Evolutionary conservation across 2,113 vertebrate genomes (phyloP).

Genomic region (Tonatia bakeri): DNA sequence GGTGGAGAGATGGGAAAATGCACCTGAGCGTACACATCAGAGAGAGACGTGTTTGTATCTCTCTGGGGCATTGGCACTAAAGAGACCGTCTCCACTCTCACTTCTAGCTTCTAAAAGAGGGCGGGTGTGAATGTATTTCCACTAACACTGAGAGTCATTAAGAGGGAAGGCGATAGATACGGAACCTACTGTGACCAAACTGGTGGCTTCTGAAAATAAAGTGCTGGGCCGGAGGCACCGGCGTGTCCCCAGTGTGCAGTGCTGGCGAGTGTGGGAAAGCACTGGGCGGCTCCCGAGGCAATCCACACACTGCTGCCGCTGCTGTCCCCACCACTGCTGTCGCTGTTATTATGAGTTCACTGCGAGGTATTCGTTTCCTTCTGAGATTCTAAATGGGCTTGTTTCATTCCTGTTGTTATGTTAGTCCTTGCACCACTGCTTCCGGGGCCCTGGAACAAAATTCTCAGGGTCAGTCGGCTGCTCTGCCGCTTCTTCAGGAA

Average conservation of each 20-base stretch:
- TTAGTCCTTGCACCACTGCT: neutral
- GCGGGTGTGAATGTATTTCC: neutral
- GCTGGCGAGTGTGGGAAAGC: neutral
- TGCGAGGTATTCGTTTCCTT: neutral
- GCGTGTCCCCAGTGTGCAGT: neutral
- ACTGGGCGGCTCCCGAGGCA: neutral
- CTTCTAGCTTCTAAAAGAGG: neutral
- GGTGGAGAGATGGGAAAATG: neutral
- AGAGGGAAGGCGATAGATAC: neutral
- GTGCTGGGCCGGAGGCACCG: neutral
- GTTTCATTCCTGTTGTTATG: neutral
- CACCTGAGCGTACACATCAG: neutral
- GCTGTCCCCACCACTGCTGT: neutral
- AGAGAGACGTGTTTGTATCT: neutral
- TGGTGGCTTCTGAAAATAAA: neutral
- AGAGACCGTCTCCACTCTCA: neutral
- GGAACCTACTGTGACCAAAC: neutral
- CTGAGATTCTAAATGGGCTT: neutral
- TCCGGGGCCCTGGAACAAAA: neutral
- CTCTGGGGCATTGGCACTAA: neutral
- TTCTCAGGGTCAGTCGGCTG: neutral
- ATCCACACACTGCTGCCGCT: neutral
- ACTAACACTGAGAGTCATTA: neutral
- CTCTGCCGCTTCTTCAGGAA: neutral
- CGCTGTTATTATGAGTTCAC: neutral